Base-by-base conservation (phyloP, 2,797 vertebrate genomes). In the Melanotaenia pygmaea region DNA sequence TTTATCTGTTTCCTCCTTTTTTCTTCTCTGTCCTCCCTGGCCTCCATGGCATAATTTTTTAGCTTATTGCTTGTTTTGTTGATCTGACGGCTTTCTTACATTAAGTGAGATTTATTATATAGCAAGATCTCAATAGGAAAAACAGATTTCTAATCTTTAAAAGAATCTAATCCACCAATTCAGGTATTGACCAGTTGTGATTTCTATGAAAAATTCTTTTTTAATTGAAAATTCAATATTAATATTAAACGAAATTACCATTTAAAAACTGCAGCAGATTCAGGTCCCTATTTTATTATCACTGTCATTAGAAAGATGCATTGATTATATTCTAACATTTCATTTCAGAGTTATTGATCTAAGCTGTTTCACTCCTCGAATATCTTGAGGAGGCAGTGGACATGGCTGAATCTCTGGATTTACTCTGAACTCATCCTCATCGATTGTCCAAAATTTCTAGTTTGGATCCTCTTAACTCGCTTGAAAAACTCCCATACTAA, bases 11-110 rank as follows among this genome's bases (percentile, higher is more conserved):
- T 66, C 28, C 56, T 38, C 26, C 9, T 60, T 76, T 76, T 59
- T 24, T 72, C 64, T 82, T 67, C 56, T 76, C 18, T n/a, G 18
- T 28, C 65, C 35, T 61, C 53, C 22, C 30, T 75, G 77, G 78
- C 26, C 74, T 67, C 57, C 16, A 9, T 67, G 67, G 72, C 70
- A 78, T 82, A 14, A 2, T 18, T 73, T 76, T 66, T 40, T 24
- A 28, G 30, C 56, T 51, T 24, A 7, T 56, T 70, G 64, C 32
- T 59, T 70, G 43, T 64, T 57, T 45, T 59, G 50, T 24, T 56
- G 54, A 77, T 77, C 50, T 34, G 34, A 64, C 35, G 10, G n/a
- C 38, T 24, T 3, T 45, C 18, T 60, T 47, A 13, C 5, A 35
- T 47, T 0, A 14, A 2, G 13, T 57, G 5, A 4, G 28, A 54